Base-by-base conservation (phyloP, 2,797 vertebrate species). In the Epinephelus coioides region DNA sequence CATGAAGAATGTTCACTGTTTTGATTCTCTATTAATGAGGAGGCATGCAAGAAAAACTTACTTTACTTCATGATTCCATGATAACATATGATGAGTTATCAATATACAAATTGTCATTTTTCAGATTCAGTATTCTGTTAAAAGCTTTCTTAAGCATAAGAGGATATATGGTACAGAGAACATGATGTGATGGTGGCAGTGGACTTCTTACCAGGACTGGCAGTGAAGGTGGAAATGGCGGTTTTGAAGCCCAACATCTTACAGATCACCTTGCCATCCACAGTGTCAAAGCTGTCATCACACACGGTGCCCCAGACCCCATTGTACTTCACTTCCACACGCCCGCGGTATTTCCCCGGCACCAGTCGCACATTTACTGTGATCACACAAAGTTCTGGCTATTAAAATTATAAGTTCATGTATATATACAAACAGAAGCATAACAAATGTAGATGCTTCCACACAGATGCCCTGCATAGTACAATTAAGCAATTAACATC, bases 241-340 rank as follows among this genome's bases (percentile, higher is more conserved):
- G 0, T 15, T 1, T 0, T 73, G 88, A 87, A 98, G 1, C 96
- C 97, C 74, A 97, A n/a, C 96, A 97, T 97, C 76, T 59, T 93
- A 81, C 97, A 98, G 89, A 97, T 86, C 2, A 98, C 97, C 0
- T 1, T 59, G 1, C 89, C 96, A 0, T 97, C 97, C 0, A 19
- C 0, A 0, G 0, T 0, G 43, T 87, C 87, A 85, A 97, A 99
- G 27, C 0, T 0, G 11, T 98, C 97, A 0, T 97, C 96, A 44
- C 98, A 99, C 25, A 98, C 93, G 0, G 97, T 99, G 1, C 97
- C 97, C 97, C 97, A 99, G 1, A 1, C 0, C 0, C 76, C 72
- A 0, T 79, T 0, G 47, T 95, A 0, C 13, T 62, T 43, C 65
- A 99, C 55, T 89, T 99, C 97, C 68, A 97, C 96, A 0, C 97